Percentiles rank a stretch among this genome's conserved stretches.
Conservation (phyloP, 2,113 vertebrate genomes). For the Xenopus tropicalis region DNA sequence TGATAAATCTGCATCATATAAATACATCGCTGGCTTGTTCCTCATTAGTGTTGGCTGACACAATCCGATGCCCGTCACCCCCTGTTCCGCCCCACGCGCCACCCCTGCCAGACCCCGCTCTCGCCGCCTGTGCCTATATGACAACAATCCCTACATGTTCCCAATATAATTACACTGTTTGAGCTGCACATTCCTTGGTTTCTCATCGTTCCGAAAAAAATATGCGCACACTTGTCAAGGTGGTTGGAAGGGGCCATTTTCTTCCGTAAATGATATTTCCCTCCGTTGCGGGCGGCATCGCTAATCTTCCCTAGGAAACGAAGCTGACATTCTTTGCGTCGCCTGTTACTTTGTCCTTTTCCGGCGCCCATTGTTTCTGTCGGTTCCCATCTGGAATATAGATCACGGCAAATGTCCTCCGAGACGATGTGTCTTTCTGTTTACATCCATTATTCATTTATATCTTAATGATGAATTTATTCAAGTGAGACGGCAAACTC, state of each 20-base stretch:
- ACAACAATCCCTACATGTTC: constrained; percentile 55
- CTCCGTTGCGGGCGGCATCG: constrained; percentile 50
- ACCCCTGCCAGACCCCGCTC: too few relatives aligned
- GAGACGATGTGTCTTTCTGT: constrained; percentile 42
- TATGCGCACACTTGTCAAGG: constrained; percentile 51
- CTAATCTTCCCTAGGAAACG: constrained; percentile 49
- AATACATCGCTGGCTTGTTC: too few relatives aligned
- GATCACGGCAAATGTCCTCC: constrained; percentile 40
- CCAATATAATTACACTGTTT: constrained; percentile 51
- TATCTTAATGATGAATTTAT: constrained; percentile 44
- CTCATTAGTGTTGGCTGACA: too few relatives aligned
- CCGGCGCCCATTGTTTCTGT: constrained; percentile 37
- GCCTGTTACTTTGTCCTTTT: constrained; percentile 31
- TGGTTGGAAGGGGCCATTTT: constrained; percentile 49
- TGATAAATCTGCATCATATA: too few relatives aligned
- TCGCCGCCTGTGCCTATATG: constrained; percentile 38
- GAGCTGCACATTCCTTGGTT: constrained; percentile 39
- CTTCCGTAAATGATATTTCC: constrained; percentile 58
- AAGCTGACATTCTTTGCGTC: constrained; percentile 40
- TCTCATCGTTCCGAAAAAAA: constrained; percentile 53
- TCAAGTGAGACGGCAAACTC: constrained; percentile 27
- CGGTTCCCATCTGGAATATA: constrained; percentile 41
- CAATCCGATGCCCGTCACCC: too few relatives aligned
- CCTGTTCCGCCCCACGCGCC: too few relatives aligned
- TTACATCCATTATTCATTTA: constrained; percentile 46